A percentile compares a stretch with the other conserved stretches of the same genome.
Conservation (phyloP, 2,797 vertebrate genomes). For the Urocyon cinereoargenteus region DNA sequence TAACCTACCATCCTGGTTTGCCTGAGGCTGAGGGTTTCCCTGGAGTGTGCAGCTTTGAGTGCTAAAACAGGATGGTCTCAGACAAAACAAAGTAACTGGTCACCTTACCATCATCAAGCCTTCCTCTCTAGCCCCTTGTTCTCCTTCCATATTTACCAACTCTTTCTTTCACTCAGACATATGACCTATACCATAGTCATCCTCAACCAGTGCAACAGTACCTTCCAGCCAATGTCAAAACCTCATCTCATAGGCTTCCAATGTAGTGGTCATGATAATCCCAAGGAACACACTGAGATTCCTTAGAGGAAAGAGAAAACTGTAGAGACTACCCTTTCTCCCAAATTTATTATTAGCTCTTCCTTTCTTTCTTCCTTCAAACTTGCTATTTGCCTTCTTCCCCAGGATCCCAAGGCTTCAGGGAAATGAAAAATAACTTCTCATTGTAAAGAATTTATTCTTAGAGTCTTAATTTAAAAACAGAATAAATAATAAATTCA, state of each 20-base stretch:
- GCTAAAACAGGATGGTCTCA: neutral
- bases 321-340: neutral
- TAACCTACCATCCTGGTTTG: neutral
- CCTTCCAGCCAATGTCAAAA: neutral
- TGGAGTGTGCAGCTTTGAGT: neutral
- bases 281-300: neutral
- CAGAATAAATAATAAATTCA: neutral
- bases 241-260: neutral
- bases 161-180: neutral
- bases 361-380: neutral
- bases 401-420: neutral
- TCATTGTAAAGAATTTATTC: neutral
- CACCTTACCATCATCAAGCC: neutral
- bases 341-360: neutral
- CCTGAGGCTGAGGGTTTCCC: neutral
- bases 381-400: neutral
- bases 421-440: slow-evolving; percentile 22
- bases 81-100: neutral
- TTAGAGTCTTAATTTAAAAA: neutral
- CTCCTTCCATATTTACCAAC: neutral
- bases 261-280: neutral
- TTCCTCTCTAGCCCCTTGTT: neutral
- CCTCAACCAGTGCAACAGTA: neutral
- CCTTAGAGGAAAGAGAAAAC: neutral
- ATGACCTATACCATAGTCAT: neutral